These are phyloP conservation scores for Chelonus formosanus DNA, from an alignment of 2,888 invertebrate species.

Conservation along the genomic window DNA sequence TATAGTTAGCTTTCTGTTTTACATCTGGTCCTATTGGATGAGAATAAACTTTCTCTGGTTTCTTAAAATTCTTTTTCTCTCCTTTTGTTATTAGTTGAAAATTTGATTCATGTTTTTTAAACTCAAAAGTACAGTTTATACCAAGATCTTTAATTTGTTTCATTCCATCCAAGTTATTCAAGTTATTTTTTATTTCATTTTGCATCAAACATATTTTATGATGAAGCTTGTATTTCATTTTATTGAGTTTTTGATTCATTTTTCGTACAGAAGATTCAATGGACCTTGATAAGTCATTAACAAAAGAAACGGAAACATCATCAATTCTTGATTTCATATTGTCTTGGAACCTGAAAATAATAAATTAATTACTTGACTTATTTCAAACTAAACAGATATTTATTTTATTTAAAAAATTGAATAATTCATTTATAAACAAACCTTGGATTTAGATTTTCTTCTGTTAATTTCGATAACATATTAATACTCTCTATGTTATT, in stretches of 20 bases:
- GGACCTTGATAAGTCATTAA: conserved; percentile 19
- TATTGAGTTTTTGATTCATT: conserved; percentile 15
- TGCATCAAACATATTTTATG: conserved; percentile 19
- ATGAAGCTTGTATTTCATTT: conserved; percentile 15
- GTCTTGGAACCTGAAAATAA: conserved; percentile 14
- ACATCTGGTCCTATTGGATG: conserved; percentile 17
- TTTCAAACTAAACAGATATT: background rate
- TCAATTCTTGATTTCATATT: conserved; percentile 19
- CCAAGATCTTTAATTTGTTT: background rate
- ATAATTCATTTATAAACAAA: background rate
- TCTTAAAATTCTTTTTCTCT: background rate
- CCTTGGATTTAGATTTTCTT: background rate
- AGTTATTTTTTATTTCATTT: conserved; percentile 13
- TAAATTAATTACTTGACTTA: background rate
- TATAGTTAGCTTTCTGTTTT: background rate
- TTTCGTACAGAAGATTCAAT: conserved; percentile 1
- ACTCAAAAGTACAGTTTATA: too few species aligned
- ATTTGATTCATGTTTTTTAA: background rate
- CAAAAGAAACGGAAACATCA: conserved; percentile 7
- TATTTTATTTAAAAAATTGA: background rate
- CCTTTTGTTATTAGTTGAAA: too few species aligned
- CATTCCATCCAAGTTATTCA: background rate
- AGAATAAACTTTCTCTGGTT: background rate
- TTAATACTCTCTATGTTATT: conserved; percentile 10
- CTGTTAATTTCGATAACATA: background rate